Base-by-base conservation (phyloP, 2,113 vertebrate species). In the Serinus canaria region DNA sequence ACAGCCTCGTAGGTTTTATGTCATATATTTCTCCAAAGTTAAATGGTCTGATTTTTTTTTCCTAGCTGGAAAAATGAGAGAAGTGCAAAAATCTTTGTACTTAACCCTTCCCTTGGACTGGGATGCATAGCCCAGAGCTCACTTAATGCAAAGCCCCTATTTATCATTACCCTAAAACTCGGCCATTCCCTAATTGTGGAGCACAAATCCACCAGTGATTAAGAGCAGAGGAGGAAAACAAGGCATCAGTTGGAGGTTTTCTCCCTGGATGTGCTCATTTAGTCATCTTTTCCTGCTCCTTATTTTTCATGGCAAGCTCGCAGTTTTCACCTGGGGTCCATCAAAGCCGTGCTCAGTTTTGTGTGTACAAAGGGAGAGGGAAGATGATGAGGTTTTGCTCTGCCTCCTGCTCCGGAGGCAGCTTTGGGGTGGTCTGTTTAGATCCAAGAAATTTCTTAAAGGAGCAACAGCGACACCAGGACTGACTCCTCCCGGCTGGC, bases 251-350 rank as follows among this genome's bases (percentile, higher is more conserved):
- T 70, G 67, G 94, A 95, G 94, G 88, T 96, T 96, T 88, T 80
- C 93, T 92, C 76, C 37, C 9, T 75, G 60, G 83, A 81, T 81
- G 64, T 35, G 56, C 53, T 87, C 68, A 9, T 66, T 92, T 60
- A 80, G 90, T 96, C 94, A 96, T 80, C 92, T 83, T 92, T 96
- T 96, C 96, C 94, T 94, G 94, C 79, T 56, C 58, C 79, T 90
- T 96, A 86, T 96, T 95, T 96, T 97, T 90, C 90, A 94, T 96
- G 93, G 93, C 94, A 97, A 86, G 88, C 82, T 79, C 75, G 8
- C 76, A 23, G 77, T 80, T 92, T 94, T 95, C 93, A 96, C 93
- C 90, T 70, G 68, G 79, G 85, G 52, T 92, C 92, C 94, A 90
- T 96, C 95, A 96, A 96, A 97, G 96, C 17, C 8, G 1, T 5